Percentiles rank a stretch among this genome's conserved stretches.
Evolutionary conservation across 2,113 vertebrate species (phyloP).

Genomic region (Oreocharis arfaki): DNA sequence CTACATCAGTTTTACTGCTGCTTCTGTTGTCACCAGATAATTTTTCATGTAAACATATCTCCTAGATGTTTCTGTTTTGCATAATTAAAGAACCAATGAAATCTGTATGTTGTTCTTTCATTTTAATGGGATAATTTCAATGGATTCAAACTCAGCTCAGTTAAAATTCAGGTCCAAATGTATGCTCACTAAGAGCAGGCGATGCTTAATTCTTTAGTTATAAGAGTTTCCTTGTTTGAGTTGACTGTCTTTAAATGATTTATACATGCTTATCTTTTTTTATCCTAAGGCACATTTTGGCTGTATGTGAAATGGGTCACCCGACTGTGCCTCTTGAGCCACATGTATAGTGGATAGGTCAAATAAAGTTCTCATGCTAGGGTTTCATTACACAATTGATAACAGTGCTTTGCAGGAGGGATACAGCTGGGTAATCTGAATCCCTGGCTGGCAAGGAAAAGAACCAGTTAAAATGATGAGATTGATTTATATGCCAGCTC

Average conservation of each 20-base stretch:
- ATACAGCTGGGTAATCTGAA: background rate
- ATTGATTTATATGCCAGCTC: background rate
- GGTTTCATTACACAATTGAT: background rate
- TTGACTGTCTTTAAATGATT: background rate
- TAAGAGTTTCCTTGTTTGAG: background rate
- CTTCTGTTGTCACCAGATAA: background rate
- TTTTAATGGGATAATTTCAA: background rate
- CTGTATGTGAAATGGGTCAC: background rate
- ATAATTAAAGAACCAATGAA: background rate
- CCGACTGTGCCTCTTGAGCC: background rate
- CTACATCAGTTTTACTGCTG: background rate
- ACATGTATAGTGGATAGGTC: background rate
- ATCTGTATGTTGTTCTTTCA: background rate
- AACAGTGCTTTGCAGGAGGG: background rate
- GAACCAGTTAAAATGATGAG: background rate
- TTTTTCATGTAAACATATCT: background rate
- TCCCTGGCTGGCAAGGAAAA: background rate
- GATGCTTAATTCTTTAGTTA: background rate
- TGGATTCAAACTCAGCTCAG: background rate
- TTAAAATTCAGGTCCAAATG: background rate
- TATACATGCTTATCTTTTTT: background rate
- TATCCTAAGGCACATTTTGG: background rate
- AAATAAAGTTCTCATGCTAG: background rate
- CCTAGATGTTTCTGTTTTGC: background rate
- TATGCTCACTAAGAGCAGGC: background rate